Conservation (phyloP, 2,797 vertebrate species). For the Enoplosus armatus region DNA sequence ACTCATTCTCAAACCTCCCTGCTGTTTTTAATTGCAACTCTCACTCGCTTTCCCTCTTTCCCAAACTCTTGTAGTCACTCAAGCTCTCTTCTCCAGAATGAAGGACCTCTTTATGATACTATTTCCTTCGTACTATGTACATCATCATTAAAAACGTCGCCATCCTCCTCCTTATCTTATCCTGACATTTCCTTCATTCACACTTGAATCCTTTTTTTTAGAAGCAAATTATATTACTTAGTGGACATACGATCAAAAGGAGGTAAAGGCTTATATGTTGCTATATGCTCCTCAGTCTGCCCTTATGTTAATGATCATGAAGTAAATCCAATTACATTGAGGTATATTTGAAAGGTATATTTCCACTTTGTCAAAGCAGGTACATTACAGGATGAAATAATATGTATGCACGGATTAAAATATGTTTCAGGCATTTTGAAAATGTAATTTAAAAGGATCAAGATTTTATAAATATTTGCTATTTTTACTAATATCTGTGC, state of each 20-base stretch:
- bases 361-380: background rate
- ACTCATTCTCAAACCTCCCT: constrained; percentile 7
- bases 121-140: constrained; percentile 5
- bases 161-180: too few relatives aligned
- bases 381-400: background rate
- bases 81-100: background rate
- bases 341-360: background rate
- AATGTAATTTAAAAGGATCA: background rate
- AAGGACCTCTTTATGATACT: background rate
- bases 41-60: background rate
- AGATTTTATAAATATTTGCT: background rate
- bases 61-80: background rate
- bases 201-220: constrained; percentile 4
- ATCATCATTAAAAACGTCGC: constrained; percentile 5
- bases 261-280: background rate
- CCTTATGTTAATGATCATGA: too few relatives aligned
- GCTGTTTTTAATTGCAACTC: background rate
- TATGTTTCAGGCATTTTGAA: background rate
- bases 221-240: background rate
- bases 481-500: background rate
- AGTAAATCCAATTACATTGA: background rate
- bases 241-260: background rate
- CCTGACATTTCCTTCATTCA: background rate
- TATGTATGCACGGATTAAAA: background rate
- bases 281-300: background rate